Percentiles rank a stretch among this genome's conserved stretches.
Evolutionary conservation across 2,113 vertebrate genomes (phyloP).

Genomic region (Stegostoma tigrinum): DNA sequence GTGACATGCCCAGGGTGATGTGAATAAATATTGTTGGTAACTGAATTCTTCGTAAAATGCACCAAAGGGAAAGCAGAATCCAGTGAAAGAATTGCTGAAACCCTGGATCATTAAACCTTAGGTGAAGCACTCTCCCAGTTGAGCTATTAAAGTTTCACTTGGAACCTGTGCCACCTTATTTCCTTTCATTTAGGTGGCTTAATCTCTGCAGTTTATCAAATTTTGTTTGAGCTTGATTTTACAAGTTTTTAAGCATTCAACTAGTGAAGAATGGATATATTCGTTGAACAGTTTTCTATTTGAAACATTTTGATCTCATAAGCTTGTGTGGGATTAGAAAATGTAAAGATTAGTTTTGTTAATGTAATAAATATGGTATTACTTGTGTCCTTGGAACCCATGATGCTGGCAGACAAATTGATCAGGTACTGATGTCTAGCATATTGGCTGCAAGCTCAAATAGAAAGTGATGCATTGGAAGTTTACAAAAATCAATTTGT

Average conservation of each 20-base stretch:
- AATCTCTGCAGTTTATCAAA: background rate
- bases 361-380: background rate
- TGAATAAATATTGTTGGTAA: background rate
- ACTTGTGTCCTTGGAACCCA: background rate
- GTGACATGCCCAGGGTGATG: background rate
- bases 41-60: background rate
- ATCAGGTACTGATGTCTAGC: background rate
- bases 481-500: slow-evolving; percentile 11
- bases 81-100: background rate
- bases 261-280: background rate
- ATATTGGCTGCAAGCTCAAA: background rate
- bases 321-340: background rate
- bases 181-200: background rate
- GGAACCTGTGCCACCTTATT: background rate
- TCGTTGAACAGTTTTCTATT: background rate
- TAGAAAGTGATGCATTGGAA: background rate
- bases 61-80: background rate
- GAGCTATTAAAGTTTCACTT: background rate
- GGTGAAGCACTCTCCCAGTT: background rate
- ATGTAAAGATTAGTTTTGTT: background rate
- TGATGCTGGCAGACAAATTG: background rate
- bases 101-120: background rate
- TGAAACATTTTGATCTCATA: background rate
- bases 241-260: background rate
- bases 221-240: background rate